These are phyloP conservation scores for Columba livia DNA, from an alignment of 2,113 vertebrate species.

Conservation along the genomic window DNA sequence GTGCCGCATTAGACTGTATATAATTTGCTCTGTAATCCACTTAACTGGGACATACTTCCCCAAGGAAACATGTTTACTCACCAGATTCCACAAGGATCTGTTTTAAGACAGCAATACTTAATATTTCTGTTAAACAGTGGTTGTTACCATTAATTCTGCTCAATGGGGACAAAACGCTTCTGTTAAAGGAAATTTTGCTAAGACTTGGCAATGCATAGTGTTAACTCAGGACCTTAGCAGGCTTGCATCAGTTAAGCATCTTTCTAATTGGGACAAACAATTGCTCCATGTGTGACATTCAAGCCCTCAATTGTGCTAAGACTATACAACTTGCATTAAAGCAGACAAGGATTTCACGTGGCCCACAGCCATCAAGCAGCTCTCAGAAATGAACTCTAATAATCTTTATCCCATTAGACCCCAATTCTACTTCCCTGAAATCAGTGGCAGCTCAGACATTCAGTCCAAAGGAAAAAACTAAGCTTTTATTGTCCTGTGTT, in stretches of 20 bases:
- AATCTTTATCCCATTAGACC: neutral
- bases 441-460: neutral
- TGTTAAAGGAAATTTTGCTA: slow-evolving; percentile 29
- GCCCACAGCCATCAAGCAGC: neutral
- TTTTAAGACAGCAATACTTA: slow-evolving; percentile 24
- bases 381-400: neutral
- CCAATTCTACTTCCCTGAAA: neutral
- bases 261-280: slow-evolving; percentile 32
- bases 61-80: slow-evolving; percentile 44
- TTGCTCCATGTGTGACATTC: neutral
- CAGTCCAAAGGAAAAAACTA: neutral
- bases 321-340: neutral
- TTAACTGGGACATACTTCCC: slow-evolving; percentile 54
- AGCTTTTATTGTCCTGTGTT: neutral
- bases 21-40: slow-evolving; percentile 53
- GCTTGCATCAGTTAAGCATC: neutral
- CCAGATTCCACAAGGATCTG: slow-evolving; percentile 17
- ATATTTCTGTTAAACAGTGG: slow-evolving; percentile 22
- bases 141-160: slow-evolving; percentile 17
- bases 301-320: neutral
- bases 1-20: slow-evolving; percentile 7
- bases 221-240: slow-evolving; percentile 1
- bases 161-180: slow-evolving; percentile 24
- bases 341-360: neutral
- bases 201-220: neutral